phyloP scores from a whole-genome alignment of 2,113 vertebrate species.

The Laterallus jamaicensis region DNA sequence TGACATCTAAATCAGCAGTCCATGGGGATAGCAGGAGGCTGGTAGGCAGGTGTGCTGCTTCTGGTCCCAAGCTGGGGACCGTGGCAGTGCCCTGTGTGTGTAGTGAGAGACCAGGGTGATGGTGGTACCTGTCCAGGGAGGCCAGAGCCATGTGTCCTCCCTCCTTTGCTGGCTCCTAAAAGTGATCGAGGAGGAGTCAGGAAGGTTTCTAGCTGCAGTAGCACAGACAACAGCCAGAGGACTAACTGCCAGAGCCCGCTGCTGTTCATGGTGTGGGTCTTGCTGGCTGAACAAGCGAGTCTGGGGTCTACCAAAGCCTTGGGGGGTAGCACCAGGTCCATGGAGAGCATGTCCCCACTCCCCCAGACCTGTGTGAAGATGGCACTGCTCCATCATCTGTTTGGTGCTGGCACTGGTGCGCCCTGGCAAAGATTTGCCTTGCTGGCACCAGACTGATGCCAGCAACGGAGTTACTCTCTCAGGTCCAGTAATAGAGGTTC shows the following conservation, averaged over 20 bases:
- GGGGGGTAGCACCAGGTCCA: accelerated
- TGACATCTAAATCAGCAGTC: neutral
- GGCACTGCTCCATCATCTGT: neutral
- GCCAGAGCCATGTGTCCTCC: neutral
- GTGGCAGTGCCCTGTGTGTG: neutral
- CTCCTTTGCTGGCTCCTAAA: neutral
- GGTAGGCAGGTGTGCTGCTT: neutral
- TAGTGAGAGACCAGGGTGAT: neutral
- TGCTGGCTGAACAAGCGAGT: neutral
- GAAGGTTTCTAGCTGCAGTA: neutral
- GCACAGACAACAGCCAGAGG: accelerated
- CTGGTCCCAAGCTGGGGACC: neutral
- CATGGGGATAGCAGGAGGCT: neutral
- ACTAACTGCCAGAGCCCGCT: neutral
- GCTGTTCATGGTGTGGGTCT: accelerated
- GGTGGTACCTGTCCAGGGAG: too few species aligned
- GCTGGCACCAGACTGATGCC: neutral
- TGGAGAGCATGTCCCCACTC: neutral
- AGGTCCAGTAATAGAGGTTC: neutral
- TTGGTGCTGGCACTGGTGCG: accelerated
- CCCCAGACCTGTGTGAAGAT: neutral
- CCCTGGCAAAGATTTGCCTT: neutral
- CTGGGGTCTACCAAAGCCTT: neutral
- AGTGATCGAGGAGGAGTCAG: neutral
- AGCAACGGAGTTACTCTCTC: neutral